A percentile compares a stretch with the other conserved stretches of the same genome.
phyloP scores from a whole-genome alignment of 2,888 invertebrate species.

The Tromatobia lineatoria region DNA sequence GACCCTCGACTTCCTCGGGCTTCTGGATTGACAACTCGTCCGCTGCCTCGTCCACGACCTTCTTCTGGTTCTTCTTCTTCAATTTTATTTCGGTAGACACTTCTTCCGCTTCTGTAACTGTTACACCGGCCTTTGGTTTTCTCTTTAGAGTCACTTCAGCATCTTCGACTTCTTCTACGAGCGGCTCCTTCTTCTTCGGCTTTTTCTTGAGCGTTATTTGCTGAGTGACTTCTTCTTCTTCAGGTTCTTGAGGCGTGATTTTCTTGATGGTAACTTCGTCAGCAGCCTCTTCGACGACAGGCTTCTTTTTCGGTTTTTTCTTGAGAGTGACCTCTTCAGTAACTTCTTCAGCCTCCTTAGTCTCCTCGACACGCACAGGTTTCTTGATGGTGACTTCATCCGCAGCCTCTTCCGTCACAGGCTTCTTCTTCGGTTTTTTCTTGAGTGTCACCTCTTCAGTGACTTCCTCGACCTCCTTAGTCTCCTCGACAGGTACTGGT shows the following conservation, averaged over 20 bases:
- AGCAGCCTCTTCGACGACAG: constrained; percentile 77
- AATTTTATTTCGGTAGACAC: constrained; percentile 86
- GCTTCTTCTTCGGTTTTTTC: constrained; percentile 80
- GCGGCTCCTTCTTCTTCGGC: constrained; percentile 70
- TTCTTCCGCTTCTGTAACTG: constrained; percentile 74
- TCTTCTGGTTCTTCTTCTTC: constrained; percentile 79
- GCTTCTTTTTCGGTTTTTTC: constrained; percentile 72
- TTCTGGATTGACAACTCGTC: constrained; percentile 78
- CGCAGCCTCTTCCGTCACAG: constrained; percentile 74
- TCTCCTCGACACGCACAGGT: constrained; percentile 70
- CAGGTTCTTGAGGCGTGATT: constrained; percentile 70
- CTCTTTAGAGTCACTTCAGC: constrained; percentile 77
- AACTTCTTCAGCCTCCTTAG: constrained; percentile 80
- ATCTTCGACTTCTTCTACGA: constrained; percentile 73
- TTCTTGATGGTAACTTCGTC: constrained; percentile 83
- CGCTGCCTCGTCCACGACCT: constrained; percentile 76
- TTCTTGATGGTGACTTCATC: constrained; percentile 79
- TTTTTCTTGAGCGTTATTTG: constrained; percentile 68
- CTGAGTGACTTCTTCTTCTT: constrained; percentile 75
- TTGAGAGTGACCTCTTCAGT: constrained; percentile 65
- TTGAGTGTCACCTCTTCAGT: constrained; percentile 75
- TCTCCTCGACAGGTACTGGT: constrained; percentile 73
- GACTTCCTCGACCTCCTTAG: constrained; percentile 75
- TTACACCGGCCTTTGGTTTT: constrained; percentile 75
- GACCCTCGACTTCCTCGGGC: constrained; percentile 72